phyloP scores from a whole-genome alignment of 2,888 invertebrate genomes.

The Epinotia nisella region DNA sequence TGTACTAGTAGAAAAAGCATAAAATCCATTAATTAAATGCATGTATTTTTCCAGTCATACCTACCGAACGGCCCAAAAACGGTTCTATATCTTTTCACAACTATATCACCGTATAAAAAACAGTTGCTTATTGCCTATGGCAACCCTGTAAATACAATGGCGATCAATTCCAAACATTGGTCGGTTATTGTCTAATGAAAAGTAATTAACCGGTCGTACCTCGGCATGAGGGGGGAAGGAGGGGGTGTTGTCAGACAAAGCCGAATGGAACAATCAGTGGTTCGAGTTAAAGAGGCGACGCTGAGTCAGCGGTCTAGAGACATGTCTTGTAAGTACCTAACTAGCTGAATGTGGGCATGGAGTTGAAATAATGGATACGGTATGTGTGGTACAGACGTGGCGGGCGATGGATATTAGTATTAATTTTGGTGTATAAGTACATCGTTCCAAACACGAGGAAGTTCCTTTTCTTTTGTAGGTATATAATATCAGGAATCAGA shows the following conservation, averaged over 20 bases:
- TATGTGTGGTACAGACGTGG: constrained; percentile 12
- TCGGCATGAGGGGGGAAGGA: constrained; percentile 45
- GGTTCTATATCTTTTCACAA: constrained; percentile 5
- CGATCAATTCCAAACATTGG: constrained; percentile 51
- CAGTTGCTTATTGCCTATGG: constrained; percentile 18
- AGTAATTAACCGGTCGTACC: constrained; percentile 76
- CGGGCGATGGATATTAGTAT: neutral
- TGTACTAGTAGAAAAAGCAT: no score
- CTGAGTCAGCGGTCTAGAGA: constrained; percentile 79
- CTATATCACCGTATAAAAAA: constrained; percentile 4
- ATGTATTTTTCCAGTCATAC: no score
- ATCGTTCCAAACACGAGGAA: no score
- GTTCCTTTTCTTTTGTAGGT: no score
- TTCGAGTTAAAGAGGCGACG: constrained; percentile 78
- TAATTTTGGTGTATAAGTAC: neutral
- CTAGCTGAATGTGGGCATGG: constrained; percentile 54
- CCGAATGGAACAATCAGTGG: constrained; percentile 80
- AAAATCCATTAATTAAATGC: no score
- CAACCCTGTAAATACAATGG: constrained; percentile 40
- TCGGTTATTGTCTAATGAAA: constrained; percentile 81
- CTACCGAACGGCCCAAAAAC: neutral
- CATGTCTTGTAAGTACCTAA: constrained; percentile 69
- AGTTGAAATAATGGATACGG: constrained; percentile 44
- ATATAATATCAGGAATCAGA: no score
- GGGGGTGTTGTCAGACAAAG: constrained; percentile 75